Percentiles rank a stretch among this genome's conserved stretches.
These are phyloP conservation scores for Acropternis orthonyx DNA, from an alignment of 2,797 vertebrate species.

Conservation along the genomic window DNA sequence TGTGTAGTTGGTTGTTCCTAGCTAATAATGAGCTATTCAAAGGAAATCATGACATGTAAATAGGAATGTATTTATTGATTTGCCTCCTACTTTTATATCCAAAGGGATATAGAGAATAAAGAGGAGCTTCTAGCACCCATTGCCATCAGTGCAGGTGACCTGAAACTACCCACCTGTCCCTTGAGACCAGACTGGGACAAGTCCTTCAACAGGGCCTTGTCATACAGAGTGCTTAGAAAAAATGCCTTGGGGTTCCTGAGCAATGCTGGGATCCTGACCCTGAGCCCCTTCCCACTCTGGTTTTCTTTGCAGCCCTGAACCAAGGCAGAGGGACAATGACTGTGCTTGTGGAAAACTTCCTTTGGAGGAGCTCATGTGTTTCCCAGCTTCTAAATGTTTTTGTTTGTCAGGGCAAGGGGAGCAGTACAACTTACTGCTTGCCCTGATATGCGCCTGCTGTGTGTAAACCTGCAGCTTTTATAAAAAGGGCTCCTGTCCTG, in stretches of 20 bases:
- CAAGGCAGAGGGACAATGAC: accelerated
- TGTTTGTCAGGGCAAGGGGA: neutral
- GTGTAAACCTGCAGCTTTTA: slow-evolving; percentile 15
- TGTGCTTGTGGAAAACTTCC: neutral
- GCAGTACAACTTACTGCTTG: neutral
- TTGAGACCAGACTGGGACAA: neutral
- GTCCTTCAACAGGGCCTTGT: neutral
- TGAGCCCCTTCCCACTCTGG: neutral
- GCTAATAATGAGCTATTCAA: neutral
- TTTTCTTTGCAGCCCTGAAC: neutral
- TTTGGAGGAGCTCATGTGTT: neutral
- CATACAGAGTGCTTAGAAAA: neutral
- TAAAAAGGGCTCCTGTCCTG: neutral
- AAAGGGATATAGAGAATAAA: neutral
- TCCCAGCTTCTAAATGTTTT: neutral
- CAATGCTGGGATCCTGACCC: neutral
- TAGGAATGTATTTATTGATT: neutral
- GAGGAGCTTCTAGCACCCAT: neutral
- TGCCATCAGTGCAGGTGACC: neutral
- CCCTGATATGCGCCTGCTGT: slow-evolving; percentile 16
- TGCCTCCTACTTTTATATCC: neutral
- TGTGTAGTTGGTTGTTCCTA: neutral
- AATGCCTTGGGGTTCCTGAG: neutral
- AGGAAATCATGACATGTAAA: neutral
- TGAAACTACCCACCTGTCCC: neutral